Evolutionary conservation across 2,113 vertebrate species (phyloP).

Genomic region (Columbina picui): DNA sequence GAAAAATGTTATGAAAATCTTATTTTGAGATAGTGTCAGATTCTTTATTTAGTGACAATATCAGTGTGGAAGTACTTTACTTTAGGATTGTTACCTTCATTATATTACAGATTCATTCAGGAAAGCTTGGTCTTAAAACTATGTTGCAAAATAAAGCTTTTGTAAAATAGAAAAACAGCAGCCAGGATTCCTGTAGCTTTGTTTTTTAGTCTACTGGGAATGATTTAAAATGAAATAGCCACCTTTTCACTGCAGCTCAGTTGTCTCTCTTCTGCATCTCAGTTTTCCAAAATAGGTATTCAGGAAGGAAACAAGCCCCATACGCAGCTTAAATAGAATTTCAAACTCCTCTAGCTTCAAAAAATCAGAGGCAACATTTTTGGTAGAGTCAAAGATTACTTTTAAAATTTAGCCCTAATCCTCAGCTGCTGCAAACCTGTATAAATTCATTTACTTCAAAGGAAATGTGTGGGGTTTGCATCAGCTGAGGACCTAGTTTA

Average conservation of each 20-base stretch:
- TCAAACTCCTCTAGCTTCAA: not conserved
- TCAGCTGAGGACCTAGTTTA: not conserved
- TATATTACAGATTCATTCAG: not conserved
- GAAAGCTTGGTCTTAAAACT: not conserved
- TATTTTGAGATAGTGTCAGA: not conserved
- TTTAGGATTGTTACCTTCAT: not conserved
- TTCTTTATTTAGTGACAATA: not conserved
- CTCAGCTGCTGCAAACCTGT: not conserved
- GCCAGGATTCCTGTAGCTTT: not conserved
- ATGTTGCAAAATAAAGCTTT: not conserved
- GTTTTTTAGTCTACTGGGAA: not conserved
- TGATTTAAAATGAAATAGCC: not conserved
- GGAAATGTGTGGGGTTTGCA: not conserved
- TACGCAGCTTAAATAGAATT: not conserved
- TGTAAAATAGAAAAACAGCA: not conserved
- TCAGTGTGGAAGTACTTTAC: not conserved
- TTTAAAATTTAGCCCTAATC: not conserved
- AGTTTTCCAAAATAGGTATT: not conserved
- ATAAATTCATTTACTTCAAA: not conserved
- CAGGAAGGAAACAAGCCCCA: not conserved
- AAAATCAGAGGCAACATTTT: not conserved
- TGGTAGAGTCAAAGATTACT: not conserved
- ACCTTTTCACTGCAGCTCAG: not conserved
- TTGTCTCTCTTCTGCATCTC: not conserved
- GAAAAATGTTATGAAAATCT: not conserved